A percentile compares a stretch with the other conserved stretches of the same genome.
phyloP scores from a whole-genome alignment of 2,113 vertebrate species.

The Alexandromys fortis region DNA sequence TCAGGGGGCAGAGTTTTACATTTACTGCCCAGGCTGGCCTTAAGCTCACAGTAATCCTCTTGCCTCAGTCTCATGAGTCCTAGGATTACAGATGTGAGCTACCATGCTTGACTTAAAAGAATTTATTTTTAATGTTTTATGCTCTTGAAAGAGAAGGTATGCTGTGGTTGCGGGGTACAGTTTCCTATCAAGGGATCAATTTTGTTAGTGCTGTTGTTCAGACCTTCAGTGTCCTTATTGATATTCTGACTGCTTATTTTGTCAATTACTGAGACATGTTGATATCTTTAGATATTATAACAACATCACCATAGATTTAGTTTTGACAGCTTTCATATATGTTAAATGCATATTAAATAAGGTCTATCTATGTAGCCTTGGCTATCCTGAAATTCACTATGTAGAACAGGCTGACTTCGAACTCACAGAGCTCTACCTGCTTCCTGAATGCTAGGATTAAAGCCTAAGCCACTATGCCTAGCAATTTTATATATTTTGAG shows the following conservation, averaged over 20 bases:
- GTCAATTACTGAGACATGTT: background rate
- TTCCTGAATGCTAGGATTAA: background rate
- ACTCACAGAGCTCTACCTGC: background rate
- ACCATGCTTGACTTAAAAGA: background rate
- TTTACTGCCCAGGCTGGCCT: background rate
- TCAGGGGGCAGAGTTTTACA: background rate
- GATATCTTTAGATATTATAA: background rate
- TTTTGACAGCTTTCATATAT: background rate
- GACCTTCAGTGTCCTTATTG: background rate
- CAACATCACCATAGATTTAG: background rate
- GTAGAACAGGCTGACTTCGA: background rate
- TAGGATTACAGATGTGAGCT: background rate
- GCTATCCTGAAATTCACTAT: background rate
- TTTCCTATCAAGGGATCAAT: background rate
- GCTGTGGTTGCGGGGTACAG: background rate
- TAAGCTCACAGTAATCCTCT: background rate
- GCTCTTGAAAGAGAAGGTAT: background rate
- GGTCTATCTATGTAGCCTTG: background rate
- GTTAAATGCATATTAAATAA: background rate
- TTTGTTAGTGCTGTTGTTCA: background rate
- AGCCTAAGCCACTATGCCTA: background rate
- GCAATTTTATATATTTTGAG: background rate
- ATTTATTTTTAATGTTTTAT: background rate
- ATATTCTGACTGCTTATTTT: background rate
- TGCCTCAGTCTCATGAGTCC: background rate